Conservation (phyloP, 23 tunicate genomes). For the Trididemnum miniatum region DNA sequence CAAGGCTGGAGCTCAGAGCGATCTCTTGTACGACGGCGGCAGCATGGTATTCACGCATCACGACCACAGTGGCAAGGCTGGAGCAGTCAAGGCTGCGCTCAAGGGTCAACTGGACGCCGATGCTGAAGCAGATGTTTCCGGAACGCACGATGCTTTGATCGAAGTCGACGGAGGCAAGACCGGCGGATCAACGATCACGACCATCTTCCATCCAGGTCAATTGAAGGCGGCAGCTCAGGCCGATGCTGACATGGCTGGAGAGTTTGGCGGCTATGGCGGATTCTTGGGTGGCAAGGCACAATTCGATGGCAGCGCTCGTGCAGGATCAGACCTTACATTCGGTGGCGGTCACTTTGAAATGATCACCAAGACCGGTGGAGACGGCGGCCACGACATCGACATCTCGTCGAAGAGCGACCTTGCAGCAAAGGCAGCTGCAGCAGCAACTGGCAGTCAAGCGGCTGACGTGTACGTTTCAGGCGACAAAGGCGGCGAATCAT, state of each 20-base stretch:
- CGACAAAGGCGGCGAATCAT: not conserved
- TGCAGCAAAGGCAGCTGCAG: conserved; percentile 9
- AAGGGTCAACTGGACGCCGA: conserved; percentile 3
- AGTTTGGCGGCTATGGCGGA: not conserved
- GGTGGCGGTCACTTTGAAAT: conserved; percentile 3
- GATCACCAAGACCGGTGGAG: conserved; percentile 25
- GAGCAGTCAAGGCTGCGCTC: conserved; percentile 17
- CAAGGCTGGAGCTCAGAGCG: conserved; percentile 19
- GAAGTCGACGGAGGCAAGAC: conserved; percentile 22
- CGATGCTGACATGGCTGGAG: not conserved
- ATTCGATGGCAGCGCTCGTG: not conserved
- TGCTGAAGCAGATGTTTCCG: not conserved
- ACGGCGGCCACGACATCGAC: not conserved
- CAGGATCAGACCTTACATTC: not conserved
- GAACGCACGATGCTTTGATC: conserved; percentile 7
- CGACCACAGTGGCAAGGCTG: not conserved
- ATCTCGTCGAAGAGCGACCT: conserved; percentile 3
- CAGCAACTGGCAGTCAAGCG: conserved; percentile 17
- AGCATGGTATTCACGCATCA: not conserved
- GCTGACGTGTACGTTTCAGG: not conserved
- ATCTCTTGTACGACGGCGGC: conserved; percentile 1
- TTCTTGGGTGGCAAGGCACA: conserved; percentile 19
- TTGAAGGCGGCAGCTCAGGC: not conserved
- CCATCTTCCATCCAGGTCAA: conserved; percentile 14
- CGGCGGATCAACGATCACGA: not conserved